Percentiles rank a stretch among this genome's conserved stretches.
These are phyloP conservation scores for Centruroides vittatus DNA, from an alignment of 1,140 invertebrate species.

Conservation along the genomic window DNA sequence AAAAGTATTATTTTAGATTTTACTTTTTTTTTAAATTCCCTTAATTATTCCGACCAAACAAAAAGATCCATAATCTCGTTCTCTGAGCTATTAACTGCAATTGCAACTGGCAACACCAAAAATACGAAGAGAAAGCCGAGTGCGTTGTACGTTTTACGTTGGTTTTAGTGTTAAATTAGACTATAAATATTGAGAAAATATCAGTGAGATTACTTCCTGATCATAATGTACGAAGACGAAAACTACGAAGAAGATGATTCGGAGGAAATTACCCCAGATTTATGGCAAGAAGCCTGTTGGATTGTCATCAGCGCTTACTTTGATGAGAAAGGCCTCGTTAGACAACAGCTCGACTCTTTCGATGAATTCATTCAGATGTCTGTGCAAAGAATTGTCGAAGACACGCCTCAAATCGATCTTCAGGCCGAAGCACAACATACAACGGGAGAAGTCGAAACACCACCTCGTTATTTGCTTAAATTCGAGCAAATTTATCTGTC, in stretches of 20 bases:
- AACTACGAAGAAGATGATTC: slow-evolving; percentile 40
- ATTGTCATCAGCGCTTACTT: slow-evolving; percentile 99
- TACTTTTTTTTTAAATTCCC: too few relatives aligned
- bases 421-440: slow-evolving; percentile 95
- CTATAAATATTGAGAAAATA: too few relatives aligned
- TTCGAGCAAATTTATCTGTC: slow-evolving; percentile 99
- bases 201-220: too few relatives aligned
- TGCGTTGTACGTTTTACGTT: too few relatives aligned
- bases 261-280: slow-evolving; percentile 82
- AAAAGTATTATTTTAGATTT: too few relatives aligned
- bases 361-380: slow-evolving; percentile 99
- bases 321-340: slow-evolving; percentile 95
- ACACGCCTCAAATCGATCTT: slow-evolving; percentile 91
- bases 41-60: too few relatives aligned
- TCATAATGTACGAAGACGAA: too few relatives aligned
- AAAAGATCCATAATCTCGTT: too few relatives aligned
- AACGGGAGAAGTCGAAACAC: slow-evolving; percentile 78
- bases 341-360: slow-evolving; percentile 96
- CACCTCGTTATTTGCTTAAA: slow-evolving; percentile 79
- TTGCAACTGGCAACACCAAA: too few relatives aligned
- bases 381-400: slow-evolving; percentile 95
- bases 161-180: too few relatives aligned
- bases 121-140: too few relatives aligned
- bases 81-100: too few relatives aligned
- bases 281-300: slow-evolving; percentile 99